These are phyloP conservation scores for Brachylomia viminalis DNA, from an alignment of 2,888 invertebrate species.

Conservation along the genomic window DNA sequence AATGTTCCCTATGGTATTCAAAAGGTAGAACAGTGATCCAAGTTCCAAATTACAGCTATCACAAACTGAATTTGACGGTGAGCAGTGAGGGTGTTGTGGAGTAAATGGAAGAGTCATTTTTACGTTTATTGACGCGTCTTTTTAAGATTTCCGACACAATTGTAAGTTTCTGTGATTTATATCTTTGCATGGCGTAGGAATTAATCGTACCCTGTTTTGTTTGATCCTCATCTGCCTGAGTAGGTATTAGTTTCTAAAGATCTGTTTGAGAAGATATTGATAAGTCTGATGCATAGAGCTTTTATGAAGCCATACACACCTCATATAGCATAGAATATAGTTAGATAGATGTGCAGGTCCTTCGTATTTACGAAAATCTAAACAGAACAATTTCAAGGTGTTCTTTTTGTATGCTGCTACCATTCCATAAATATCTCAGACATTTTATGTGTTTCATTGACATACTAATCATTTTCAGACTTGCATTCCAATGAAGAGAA, in stretches of 20 bases:
- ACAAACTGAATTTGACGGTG: neutral
- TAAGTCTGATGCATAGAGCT: neutral
- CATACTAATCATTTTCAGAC: conserved; percentile 41
- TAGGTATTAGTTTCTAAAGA: neutral
- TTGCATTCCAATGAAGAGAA: conserved; percentile 58
- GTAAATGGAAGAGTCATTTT: conserved; percentile 35
- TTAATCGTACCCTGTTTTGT: neutral
- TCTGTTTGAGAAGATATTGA: neutral
- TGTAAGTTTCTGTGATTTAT: conserved; percentile 37
- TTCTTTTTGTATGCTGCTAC: neutral
- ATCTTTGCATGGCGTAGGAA: neutral
- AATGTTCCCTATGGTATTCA: conserved; percentile 12
- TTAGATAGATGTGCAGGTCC: too few relatives aligned
- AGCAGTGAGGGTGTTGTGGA: conserved; percentile 2
- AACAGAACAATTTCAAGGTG: neutral
- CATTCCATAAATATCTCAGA: neutral
- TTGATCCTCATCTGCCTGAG: neutral
- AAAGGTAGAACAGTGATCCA: conserved; percentile 14
- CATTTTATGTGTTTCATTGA: neutral
- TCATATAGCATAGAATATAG: neutral
- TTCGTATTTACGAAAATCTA: conserved; percentile 1
- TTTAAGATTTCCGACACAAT: conserved; percentile 23
- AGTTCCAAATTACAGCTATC: neutral
- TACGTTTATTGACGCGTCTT: conserved; percentile 9
- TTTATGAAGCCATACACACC: too few relatives aligned